Evolutionary conservation across 2,888 invertebrate species (phyloP).

Genomic region (Zhengitettix transpicula): DNA sequence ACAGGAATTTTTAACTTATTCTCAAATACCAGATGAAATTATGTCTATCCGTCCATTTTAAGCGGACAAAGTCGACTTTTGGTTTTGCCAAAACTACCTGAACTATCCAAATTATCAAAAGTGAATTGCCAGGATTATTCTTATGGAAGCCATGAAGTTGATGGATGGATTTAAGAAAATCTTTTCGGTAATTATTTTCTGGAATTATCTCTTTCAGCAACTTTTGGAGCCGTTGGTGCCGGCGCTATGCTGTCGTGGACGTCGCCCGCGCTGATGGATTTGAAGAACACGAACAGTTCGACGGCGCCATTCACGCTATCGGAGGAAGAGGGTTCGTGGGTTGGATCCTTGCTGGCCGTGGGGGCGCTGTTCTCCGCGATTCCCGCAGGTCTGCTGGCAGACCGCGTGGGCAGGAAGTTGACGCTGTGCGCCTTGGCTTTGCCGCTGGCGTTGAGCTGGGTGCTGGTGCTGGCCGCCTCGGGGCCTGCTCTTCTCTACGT

Average conservation of each 20-base stretch:
- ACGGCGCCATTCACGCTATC: not conserved
- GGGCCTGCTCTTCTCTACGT: not conserved
- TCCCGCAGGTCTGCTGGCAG: not conserved
- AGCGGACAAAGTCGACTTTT: no score
- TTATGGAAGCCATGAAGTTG: no score
- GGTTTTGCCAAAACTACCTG: no score
- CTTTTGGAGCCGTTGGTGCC: not conserved
- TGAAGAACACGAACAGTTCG: not conserved
- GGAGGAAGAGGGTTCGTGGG: not conserved
- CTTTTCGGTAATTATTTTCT: no score
- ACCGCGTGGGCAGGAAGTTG: not conserved
- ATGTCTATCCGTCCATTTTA: no score
- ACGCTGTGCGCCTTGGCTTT: not conserved
- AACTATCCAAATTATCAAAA: no score
- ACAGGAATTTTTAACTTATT: no score
- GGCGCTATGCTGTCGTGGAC: not conserved
- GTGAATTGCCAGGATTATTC: no score
- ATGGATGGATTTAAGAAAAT: no score
- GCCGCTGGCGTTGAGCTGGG: not conserved
- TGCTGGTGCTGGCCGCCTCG: not conserved
- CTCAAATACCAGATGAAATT: no score
- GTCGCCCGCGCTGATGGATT: not conserved
- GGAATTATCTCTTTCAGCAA: not conserved
- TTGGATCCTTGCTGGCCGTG: not conserved
- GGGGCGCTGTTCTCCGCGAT: not conserved